A percentile compares a stretch with the other conserved stretches of the same genome.
Conservation (phyloP, 2,113 vertebrate genomes). For the Poecilia latipinna region DNA sequence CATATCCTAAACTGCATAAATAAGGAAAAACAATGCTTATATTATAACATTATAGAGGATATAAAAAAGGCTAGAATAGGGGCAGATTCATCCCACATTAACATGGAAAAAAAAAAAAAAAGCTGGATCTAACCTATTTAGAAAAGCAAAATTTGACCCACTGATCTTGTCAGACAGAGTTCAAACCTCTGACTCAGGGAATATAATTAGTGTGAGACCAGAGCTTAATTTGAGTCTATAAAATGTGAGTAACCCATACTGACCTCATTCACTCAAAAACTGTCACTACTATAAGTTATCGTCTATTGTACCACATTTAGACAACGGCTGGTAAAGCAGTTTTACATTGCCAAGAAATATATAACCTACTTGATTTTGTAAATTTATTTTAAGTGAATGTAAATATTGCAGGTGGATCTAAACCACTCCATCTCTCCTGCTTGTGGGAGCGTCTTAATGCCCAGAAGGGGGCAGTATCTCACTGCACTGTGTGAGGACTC, state of each 20-base stretch:
- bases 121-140: conserved; percentile 15
- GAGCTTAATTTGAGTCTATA: conserved; percentile 38
- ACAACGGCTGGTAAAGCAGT: neutral
- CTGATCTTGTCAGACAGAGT: conserved; percentile 10
- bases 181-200: conserved; percentile 23
- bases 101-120: conserved; percentile 7
- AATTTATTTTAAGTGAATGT: neutral
- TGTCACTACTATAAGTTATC: conserved; percentile 17
- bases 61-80: neutral
- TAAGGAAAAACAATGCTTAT: neutral
- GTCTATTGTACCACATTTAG: conserved; percentile 30
- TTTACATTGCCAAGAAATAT: neutral
- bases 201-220: conserved; percentile 43
- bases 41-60: no score
- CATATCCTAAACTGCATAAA: neutral
- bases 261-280: conserved; percentile 37
- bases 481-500: conserved; percentile 13
- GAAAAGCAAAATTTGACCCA: conserved; percentile 27
- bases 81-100: neutral
- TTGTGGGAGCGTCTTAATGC: conserved; percentile 3
- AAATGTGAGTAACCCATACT: conserved; percentile 31
- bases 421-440: neutral
- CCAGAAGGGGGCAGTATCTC: conserved; percentile 77
- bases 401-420: neutral
- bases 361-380: neutral